Base-by-base conservation (phyloP, 2,113 vertebrate species). In the Myotis davidii region DNA sequence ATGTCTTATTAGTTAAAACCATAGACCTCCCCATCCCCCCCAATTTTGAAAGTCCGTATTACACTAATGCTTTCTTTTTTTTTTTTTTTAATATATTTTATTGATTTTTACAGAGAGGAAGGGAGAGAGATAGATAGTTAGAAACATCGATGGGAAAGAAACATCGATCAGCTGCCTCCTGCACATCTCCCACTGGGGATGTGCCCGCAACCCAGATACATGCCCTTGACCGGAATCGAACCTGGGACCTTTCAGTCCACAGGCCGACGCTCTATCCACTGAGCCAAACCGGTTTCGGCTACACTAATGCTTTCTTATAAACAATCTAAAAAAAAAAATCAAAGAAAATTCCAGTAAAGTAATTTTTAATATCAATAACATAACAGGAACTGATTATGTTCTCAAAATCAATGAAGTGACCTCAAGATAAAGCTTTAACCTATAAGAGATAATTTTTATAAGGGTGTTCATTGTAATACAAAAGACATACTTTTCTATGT, bases 231-330 rank as follows among this genome's bases (percentile, higher is more conserved):
- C n/a, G n/a, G n/a, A n/a, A n/a, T n/a, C n/a, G n/a, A n/a, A n/a
- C n/a, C n/a, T n/a, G n/a, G n/a, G n/a, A n/a, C n/a, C n/a, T n/a
- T n/a, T n/a, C n/a, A n/a, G n/a, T n/a, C n/a, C n/a, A n/a, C n/a
- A n/a, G n/a, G n/a, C n/a, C n/a, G n/a, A n/a, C n/a, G n/a, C n/a
- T n/a, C n/a, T n/a, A n/a, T n/a, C n/a, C n/a, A n/a, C n/a, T n/a
- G n/a, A n/a, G n/a, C n/a, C n/a, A n/a, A n/a, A n/a, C n/a, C n/a
- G n/a, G n/a, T n/a, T n/a, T n/a, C n/a, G n/a, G n/a, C n/a, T 91
- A 76, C 20, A 59, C 11, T 79, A 96, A 84, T 52, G 67, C 61
- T 81, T 90, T 93, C 18, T 87, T 29, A 89, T 37, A 78, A 94
- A 88, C 11, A 91, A 85, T 61, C 65, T 25, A 39, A 83, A 90